Conservation (phyloP, 2,797 vertebrate species). For the Danio aesculapii region DNA sequence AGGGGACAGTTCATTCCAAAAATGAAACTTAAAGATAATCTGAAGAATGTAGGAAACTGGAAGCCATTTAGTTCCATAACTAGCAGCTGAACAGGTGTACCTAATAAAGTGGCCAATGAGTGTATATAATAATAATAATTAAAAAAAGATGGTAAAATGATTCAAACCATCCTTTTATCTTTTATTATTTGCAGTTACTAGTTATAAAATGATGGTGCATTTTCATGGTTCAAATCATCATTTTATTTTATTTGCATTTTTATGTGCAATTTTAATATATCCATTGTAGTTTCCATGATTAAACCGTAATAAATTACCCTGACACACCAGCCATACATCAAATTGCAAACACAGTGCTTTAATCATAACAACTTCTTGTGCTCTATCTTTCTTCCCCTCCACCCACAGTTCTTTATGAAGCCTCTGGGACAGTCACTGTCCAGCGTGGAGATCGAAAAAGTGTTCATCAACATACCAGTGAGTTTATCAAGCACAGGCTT, state of each 20-base stretch:
- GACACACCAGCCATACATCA: no score
- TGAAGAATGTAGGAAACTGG: no score
- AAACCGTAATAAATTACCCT: no score
- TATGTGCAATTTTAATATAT: background rate
- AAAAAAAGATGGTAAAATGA: background rate
- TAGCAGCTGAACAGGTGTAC: no score
- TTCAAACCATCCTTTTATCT: no score
- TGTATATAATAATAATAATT: no score
- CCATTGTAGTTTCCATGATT: background rate
- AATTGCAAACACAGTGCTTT: no score
- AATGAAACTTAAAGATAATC: no score
- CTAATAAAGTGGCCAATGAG: no score
- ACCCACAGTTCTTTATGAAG: slow-evolving; percentile 90
- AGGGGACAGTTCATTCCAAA: no score
- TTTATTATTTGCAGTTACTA: background rate
- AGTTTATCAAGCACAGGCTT: slow-evolving; percentile 63
- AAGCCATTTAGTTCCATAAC: no score
- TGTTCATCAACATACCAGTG: slow-evolving; percentile 97
- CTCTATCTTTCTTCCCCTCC: background rate
- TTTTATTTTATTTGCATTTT: background rate
- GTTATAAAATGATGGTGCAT: background rate
- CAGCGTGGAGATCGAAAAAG: slow-evolving; percentile 83
- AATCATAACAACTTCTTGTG: no score
- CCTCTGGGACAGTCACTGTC: slow-evolving; percentile 91
- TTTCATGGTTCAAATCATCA: background rate